Percentiles rank a stretch among this genome's conserved stretches.
Conservation (phyloP, 2,888 invertebrate species). For the Lacanobia oleracea region DNA sequence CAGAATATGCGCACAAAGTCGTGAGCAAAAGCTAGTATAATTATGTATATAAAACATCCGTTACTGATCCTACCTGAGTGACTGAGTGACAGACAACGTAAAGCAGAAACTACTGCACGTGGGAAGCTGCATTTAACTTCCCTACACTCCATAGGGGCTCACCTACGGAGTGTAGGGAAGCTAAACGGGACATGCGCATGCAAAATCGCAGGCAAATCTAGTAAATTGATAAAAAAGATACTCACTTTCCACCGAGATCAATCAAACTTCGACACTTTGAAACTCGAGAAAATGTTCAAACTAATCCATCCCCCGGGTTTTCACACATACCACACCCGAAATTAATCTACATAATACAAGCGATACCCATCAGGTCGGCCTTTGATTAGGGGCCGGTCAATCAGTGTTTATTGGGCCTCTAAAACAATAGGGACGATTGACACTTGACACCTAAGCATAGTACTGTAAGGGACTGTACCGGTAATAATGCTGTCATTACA, state of each 20-base stretch:
- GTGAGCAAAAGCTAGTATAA: too few species aligned
- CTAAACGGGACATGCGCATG: too few species aligned
- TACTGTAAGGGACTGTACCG: conserved; percentile 16
- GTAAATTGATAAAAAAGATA: neutral
- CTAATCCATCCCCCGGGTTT: conserved; percentile 3
- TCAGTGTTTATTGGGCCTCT: conserved; percentile 39
- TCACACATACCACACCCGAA: conserved; percentile 16
- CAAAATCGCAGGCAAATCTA: too few species aligned
- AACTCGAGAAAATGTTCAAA: conserved; percentile 11
- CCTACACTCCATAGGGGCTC: too few species aligned
- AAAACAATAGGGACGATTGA: conserved; percentile 46
- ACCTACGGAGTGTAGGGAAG: too few species aligned
- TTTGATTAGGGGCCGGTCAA: conserved; percentile 46
- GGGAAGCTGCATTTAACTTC: too few species aligned
- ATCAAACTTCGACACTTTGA: neutral
- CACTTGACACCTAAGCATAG: conserved; percentile 36
- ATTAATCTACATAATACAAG: conserved; percentile 48
- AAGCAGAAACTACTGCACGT: too few species aligned
- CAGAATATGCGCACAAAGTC: too few species aligned
- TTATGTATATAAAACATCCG: too few species aligned
- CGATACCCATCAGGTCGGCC: conserved; percentile 32
- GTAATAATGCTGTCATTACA: conserved; percentile 28
- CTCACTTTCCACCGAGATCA: neutral
- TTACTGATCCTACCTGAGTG: too few species aligned
- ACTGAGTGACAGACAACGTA: too few species aligned